Evolutionary conservation across 2,888 invertebrate species (phyloP).

Genomic region (Petrolisthes cinctipes): DNA sequence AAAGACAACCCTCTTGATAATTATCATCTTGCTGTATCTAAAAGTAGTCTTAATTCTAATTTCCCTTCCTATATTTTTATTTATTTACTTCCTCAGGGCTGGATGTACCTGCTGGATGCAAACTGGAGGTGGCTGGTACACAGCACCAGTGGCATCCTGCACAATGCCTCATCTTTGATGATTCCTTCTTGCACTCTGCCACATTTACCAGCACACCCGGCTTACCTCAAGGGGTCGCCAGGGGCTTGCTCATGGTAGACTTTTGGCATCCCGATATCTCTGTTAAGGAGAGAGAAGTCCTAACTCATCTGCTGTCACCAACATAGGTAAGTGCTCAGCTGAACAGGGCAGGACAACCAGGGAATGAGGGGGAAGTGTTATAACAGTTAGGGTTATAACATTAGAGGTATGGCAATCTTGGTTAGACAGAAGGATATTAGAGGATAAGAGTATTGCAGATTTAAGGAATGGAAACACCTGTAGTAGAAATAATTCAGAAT

Average conservation of each 20-base stretch:
- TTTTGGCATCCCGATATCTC: constrained; percentile 58
- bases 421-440: too few relatives aligned
- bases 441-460: too few relatives aligned
- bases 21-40: too few relatives aligned
- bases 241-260: constrained; percentile 48
- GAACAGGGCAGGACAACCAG: too few relatives aligned
- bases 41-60: too few relatives aligned
- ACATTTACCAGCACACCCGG: constrained; percentile 23
- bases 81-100: constrained; percentile 26
- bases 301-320: constrained; percentile 40
- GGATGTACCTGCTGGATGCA: constrained; percentile 43
- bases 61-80: too few relatives aligned
- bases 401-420: too few relatives aligned
- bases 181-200: constrained; percentile 57
- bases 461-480: too few relatives aligned
- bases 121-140: constrained; percentile 52
- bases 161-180: constrained; percentile 53
- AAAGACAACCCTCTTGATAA: too few relatives aligned
- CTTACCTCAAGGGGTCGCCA: not conserved
- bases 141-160: constrained; percentile 39
- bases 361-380: too few relatives aligned
- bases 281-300: constrained; percentile 30
- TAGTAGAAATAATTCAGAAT: too few relatives aligned
- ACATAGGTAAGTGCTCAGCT: not conserved
- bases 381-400: too few relatives aligned